Conservation (phyloP, 1,140 invertebrate genomes). For the Hyphantria cunea region DNA sequence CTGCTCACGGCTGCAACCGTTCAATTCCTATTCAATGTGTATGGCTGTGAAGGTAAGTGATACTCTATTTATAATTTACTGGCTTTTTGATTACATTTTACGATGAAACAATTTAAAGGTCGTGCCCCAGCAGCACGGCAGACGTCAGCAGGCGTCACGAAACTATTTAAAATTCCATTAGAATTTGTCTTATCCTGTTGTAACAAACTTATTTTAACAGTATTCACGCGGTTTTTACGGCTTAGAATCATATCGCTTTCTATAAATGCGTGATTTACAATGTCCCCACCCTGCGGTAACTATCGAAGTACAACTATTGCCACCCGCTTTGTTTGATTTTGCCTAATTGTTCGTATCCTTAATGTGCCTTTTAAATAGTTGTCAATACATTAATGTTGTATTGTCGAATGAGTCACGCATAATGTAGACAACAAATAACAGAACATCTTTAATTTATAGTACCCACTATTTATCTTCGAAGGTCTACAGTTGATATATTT, state of each 20-base stretch:
- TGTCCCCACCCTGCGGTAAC: constrained; percentile 1
- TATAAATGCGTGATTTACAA: background rate
- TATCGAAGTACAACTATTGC: background rate
- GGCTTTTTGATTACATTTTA: constrained; percentile 9
- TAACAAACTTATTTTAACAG: constrained; percentile 9
- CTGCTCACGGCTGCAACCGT: constrained; percentile 80
- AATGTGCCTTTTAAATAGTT: constrained; percentile 14
- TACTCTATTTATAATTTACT: constrained; percentile 24
- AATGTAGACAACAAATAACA: background rate
- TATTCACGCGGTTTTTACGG: background rate
- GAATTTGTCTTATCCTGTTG: constrained; percentile 28
- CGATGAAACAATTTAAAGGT: constrained; percentile 47
- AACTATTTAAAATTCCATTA: constrained; percentile 55
- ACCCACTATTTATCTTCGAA: background rate
- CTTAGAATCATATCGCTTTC: background rate
- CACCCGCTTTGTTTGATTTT: constrained; percentile 3
- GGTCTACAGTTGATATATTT: constrained; percentile 5
- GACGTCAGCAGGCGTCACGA: constrained; percentile 61
- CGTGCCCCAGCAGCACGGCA: constrained; percentile 47
- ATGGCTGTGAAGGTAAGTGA: constrained; percentile 81
- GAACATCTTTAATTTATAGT: too few species aligned
- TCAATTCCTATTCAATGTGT: constrained; percentile 82
- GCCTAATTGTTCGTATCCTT: constrained; percentile 21
- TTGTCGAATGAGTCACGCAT: constrained; percentile 23
- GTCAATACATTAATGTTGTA: constrained; percentile 21